Percentiles rank a stretch among this genome's conserved stretches.
These are phyloP conservation scores for Bujurquina vittata DNA, from an alignment of 2,113 vertebrate genomes.

Conservation along the genomic window DNA sequence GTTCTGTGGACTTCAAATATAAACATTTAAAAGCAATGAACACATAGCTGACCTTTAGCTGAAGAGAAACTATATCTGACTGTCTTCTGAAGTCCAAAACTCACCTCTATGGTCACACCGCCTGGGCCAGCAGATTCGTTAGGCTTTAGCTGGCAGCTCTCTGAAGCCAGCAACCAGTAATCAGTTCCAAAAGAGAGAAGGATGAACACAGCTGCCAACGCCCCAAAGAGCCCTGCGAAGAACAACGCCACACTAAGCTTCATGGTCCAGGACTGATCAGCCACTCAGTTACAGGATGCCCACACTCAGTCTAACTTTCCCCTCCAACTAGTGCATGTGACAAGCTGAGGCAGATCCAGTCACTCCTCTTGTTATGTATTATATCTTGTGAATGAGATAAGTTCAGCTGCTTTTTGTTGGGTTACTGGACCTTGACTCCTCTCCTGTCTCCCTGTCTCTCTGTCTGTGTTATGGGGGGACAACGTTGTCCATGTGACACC, in stretches of 20 bases:
- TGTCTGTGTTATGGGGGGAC: constrained; percentile 54
- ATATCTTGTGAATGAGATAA: constrained; percentile 17
- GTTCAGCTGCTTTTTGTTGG: constrained; percentile 8
- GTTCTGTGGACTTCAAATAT: background rate
- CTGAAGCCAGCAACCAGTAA: constrained; percentile 94
- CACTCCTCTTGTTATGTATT: constrained; percentile 17
- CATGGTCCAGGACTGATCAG: constrained; percentile 77
- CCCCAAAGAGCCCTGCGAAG: constrained; percentile 94
- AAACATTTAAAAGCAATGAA: background rate
- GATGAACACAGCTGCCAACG: constrained; percentile 88
- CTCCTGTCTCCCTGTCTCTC: constrained; percentile 17
- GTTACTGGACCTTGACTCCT: constrained; percentile 35
- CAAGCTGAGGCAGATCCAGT: constrained; percentile 19
- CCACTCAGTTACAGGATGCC: constrained; percentile 4
- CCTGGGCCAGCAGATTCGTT: constrained; percentile 31
- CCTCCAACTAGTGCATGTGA: constrained; percentile 55
- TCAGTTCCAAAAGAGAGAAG: constrained; percentile 95
- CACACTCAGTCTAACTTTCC: constrained; percentile 26
- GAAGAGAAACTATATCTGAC: background rate
- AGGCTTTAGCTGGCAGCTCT: constrained; percentile 79
- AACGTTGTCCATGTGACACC: constrained; percentile 65
- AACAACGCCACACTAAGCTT: constrained; percentile 90
- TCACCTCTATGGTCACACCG: constrained; percentile 51
- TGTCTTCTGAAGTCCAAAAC: constrained; percentile 33
- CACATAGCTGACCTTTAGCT: background rate